These are phyloP conservation scores for Bhutanitis thaidina DNA, from an alignment of 2,888 invertebrate genomes.

Conservation along the genomic window DNA sequence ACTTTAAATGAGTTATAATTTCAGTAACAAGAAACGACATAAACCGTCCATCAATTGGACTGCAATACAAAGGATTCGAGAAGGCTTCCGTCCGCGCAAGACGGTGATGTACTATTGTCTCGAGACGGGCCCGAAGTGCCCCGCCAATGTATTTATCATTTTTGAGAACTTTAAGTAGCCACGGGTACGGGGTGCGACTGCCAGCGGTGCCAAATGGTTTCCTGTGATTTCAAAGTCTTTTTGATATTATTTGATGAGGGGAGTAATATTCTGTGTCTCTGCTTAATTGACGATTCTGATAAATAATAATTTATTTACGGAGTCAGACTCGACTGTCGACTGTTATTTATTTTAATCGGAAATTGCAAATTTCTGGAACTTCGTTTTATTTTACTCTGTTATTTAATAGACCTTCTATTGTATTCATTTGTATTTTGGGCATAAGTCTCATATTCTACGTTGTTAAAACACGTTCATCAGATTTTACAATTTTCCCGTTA, in stretches of 20 bases:
- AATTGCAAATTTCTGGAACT: too few relatives aligned
- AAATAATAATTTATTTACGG: too few relatives aligned
- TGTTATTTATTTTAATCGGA: too few relatives aligned
- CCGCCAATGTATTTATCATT: conserved; percentile 2
- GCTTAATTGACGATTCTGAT: too few relatives aligned
- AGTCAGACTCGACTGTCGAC: too few relatives aligned
- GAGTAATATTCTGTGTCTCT: too few relatives aligned
- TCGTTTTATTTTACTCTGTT: too few relatives aligned
- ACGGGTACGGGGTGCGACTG: not conserved
- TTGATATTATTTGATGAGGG: not conserved
- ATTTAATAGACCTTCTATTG: too few relatives aligned
- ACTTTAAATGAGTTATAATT: conserved; percentile 1
- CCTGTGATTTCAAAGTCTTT: not conserved
- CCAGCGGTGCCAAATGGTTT: not conserved
- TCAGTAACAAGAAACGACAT: conserved; percentile 2
- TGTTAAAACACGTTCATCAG: too few relatives aligned
- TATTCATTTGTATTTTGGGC: too few relatives aligned
- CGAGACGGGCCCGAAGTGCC: conserved; percentile 7
- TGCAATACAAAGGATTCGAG: conserved; percentile 1
- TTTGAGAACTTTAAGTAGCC: not conserved
- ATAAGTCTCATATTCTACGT: too few relatives aligned
- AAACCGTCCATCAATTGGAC: conserved; percentile 1
- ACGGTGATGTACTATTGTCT: conserved; percentile 4
- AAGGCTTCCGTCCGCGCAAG: not conserved
- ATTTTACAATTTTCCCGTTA: too few relatives aligned